Percentiles rank a stretch among this genome's conserved stretches.
Evolutionary conservation across 2,888 invertebrate species (phyloP).

Genomic region (Sphecodes monilicornis): DNA sequence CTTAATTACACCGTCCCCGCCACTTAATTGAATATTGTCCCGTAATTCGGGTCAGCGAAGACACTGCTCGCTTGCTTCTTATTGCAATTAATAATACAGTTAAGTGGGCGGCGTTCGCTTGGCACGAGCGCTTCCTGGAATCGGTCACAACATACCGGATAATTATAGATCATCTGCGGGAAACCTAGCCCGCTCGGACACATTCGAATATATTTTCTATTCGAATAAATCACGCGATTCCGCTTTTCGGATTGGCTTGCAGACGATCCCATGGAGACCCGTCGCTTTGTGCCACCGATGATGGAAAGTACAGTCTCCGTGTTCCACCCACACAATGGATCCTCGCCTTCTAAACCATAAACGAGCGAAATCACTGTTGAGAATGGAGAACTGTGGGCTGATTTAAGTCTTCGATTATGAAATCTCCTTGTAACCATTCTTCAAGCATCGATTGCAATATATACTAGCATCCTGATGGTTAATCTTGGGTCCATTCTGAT

Average conservation of each 20-base stretch:
- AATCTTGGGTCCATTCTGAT: background rate
- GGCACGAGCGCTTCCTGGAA: conserved; percentile 38
- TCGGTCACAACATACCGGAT: conserved; percentile 42
- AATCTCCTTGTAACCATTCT: background rate
- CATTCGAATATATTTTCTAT: conserved; percentile 4
- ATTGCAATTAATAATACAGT: conserved; percentile 62
- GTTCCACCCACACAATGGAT: background rate
- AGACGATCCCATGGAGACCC: background rate
- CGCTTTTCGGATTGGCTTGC: background rate
- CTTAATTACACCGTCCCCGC: conserved; percentile 63
- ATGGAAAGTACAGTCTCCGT: background rate
- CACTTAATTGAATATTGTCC: conserved; percentile 66
- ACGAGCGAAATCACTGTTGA: background rate
- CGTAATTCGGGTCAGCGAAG: conserved; percentile 60
- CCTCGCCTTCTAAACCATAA: background rate
- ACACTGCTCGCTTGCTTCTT: conserved; percentile 46
- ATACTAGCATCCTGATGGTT: background rate
- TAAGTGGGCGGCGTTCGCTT: conserved; percentile 37
- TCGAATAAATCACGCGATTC: conserved; percentile 10
- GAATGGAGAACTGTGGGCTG: background rate
- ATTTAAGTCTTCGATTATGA: background rate
- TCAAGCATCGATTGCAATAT: background rate
- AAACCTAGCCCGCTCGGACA: background rate
- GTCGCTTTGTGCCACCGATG: background rate
- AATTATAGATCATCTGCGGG: conserved; percentile 46